Conservation (phyloP, 2,113 vertebrate species). For the Corvus hawaiiensis region DNA sequence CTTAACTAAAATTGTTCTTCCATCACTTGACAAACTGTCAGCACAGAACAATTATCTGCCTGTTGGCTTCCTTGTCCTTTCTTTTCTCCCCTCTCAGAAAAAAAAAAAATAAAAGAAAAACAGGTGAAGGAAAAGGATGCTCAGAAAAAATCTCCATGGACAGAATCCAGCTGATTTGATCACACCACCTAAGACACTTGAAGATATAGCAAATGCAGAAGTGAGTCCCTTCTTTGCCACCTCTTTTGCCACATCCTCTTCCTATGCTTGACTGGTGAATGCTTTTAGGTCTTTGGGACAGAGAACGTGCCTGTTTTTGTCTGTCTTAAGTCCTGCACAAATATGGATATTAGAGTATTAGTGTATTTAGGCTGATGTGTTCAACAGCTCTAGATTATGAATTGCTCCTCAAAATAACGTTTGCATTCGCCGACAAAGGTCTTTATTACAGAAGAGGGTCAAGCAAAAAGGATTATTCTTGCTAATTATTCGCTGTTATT, state of each 20-base stretch:
- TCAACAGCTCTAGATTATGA: constrained; percentile 29
- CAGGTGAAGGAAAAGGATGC: neutral
- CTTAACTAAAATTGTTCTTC: constrained; percentile 14
- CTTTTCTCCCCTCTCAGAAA: neutral
- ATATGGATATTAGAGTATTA: constrained; percentile 13
- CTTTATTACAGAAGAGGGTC: constrained; percentile 46
- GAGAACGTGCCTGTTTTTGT: neutral
- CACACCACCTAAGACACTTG: neutral
- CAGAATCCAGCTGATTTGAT: neutral
- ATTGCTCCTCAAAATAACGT: constrained; percentile 42
- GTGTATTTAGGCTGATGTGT: constrained; percentile 18
- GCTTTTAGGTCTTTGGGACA: neutral
- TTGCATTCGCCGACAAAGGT: neutral
- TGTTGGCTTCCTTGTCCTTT: neutral
- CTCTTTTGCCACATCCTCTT: neutral
- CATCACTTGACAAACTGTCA: constrained; percentile 41
- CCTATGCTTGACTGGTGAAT: neutral
- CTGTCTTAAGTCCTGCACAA: constrained; percentile 26
- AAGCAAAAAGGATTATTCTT: constrained; percentile 50
- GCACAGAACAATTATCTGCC: constrained; percentile 22
- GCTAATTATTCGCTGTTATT: constrained; percentile 51
- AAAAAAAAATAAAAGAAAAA: neutral
- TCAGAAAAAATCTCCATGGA: neutral
- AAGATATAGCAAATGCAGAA: neutral
- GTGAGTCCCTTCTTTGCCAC: neutral